Percentiles rank a stretch among this genome's conserved stretches.
Evolutionary conservation across 2,113 vertebrate genomes (phyloP).

Genomic region (Hydropotes inermis): DNA sequence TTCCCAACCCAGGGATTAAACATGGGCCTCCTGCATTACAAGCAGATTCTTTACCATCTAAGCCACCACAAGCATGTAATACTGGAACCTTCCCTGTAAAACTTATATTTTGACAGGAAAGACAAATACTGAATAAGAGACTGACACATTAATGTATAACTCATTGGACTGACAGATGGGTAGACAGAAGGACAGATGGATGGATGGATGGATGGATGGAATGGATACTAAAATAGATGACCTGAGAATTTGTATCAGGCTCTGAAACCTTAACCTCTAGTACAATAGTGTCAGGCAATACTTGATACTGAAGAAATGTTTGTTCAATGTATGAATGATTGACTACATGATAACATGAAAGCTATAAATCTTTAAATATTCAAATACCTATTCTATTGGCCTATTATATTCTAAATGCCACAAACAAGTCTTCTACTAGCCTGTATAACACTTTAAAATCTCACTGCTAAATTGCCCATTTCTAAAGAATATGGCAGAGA

Average conservation of each 20-base stretch:
- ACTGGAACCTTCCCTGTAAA: background rate
- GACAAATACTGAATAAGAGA: background rate
- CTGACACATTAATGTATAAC: background rate
- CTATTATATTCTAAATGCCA: background rate
- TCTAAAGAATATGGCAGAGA: background rate
- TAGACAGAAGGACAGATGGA: too few relatives aligned
- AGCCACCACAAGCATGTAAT: background rate
- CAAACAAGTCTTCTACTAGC: background rate
- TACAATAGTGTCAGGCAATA: background rate
- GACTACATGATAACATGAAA: background rate
- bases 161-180: background rate
- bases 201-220: background rate
- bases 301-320: background rate
- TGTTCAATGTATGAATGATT: background rate
- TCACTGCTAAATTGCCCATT: background rate
- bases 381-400: background rate
- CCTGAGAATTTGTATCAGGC: background rate
- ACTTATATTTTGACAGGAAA: background rate
- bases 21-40: background rate
- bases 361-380: background rate
- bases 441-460: background rate
- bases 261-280: background rate
- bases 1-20: background rate
- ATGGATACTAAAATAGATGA: background rate
- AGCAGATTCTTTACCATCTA: background rate